Percentiles rank a stretch among this genome's conserved stretches.
These are phyloP conservation scores for Heterocephalus glaber DNA, from an alignment of 2,113 vertebrate species.

Conservation along the genomic window DNA sequence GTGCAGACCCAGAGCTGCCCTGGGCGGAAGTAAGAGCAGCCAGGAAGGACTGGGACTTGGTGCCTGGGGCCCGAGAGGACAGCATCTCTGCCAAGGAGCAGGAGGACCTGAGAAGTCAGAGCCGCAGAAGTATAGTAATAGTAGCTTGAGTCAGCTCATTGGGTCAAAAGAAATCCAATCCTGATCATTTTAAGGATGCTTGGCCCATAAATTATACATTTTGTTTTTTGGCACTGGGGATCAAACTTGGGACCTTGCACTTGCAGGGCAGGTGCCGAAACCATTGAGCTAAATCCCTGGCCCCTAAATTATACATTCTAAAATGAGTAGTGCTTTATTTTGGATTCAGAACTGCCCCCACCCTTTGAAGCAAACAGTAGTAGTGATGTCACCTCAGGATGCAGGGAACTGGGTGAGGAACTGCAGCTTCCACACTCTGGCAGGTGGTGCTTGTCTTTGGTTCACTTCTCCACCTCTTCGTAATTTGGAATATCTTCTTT, in stretches of 20 bases:
- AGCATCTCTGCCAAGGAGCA: background rate
- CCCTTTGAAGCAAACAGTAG: background rate
- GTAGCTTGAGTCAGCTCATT: background rate
- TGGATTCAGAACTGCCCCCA: background rate
- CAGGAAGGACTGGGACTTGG: background rate
- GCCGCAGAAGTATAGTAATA: background rate
- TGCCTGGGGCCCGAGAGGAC: fast-evolving
- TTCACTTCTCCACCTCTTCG: background rate
- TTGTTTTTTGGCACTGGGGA: too few species aligned
- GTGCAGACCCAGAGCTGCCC: background rate
- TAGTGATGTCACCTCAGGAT: fast-evolving
- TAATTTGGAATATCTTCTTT: background rate
- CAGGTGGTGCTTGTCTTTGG: background rate
- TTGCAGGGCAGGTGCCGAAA: too few species aligned
- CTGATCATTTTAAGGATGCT: background rate
- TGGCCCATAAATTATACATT: background rate
- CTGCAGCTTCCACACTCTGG: fast-evolving
- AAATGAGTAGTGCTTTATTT: background rate
- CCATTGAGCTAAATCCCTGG: too few species aligned
- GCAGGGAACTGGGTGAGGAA: background rate
- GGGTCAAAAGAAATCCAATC: background rate
- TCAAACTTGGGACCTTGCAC: too few species aligned
- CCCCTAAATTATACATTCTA: background rate
- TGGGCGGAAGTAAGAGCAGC: background rate
- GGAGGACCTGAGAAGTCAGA: background rate